Evolutionary conservation across 2,888 invertebrate genomes (phyloP).

Genomic region (Ctena decussata): DNA sequence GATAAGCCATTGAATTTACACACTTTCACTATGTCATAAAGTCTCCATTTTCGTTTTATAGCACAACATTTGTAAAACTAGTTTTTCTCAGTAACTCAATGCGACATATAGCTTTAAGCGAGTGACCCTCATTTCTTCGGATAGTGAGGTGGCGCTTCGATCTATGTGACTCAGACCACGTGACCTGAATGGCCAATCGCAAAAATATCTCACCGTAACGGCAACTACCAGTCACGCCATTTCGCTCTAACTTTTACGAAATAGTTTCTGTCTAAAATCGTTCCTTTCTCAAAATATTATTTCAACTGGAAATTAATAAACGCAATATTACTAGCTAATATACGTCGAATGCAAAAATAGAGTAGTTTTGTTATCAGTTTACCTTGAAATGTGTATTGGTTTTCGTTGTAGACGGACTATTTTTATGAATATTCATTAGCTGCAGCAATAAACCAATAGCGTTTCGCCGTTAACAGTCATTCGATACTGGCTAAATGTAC

Average conservation of each 20-base stretch:
- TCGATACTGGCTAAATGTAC: slow-evolving; percentile 44
- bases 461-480: slow-evolving; percentile 35
- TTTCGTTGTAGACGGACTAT: slow-evolving; percentile 62
- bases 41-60: not conserved
- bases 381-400: slow-evolving; percentile 44
- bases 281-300: too few relatives aligned
- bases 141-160: slow-evolving; percentile 65
- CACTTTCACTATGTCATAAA: slow-evolving; percentile 5
- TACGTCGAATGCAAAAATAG: too few relatives aligned
- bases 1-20: slow-evolving; percentile 6
- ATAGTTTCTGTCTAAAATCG: too few relatives aligned
- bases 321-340: too few relatives aligned
- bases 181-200: slow-evolving; percentile 52
- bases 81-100: not conserved
- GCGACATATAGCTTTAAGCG: slow-evolving; percentile 26
- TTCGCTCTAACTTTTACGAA: too few relatives aligned
- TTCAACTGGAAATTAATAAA: too few relatives aligned
- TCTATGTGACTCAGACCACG: slow-evolving; percentile 48
- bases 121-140: slow-evolving; percentile 61
- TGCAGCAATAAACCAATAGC: slow-evolving; percentile 56
- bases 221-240: too few relatives aligned
- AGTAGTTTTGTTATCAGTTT: not conserved
- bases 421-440: slow-evolving; percentile 73
- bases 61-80: not conserved
- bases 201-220: slow-evolving; percentile 1